A percentile compares a stretch with the other conserved stretches of the same genome.
These are phyloP conservation scores for Eucera pruinosa DNA, from an alignment of 2,888 invertebrate species.

Conservation along the genomic window DNA sequence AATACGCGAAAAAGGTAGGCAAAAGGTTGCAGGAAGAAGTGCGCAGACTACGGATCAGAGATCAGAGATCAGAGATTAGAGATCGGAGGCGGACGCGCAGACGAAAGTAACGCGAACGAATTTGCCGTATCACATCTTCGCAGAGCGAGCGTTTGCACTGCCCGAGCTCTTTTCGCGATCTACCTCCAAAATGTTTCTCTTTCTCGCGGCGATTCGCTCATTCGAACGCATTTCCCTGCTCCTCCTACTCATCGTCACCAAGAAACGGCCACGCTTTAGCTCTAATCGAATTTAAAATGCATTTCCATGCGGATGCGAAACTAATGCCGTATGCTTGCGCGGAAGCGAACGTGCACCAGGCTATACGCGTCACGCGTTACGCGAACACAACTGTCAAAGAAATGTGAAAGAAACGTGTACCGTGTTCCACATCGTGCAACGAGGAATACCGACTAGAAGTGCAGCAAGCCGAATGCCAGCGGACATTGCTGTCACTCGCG, in stretches of 20 bases:
- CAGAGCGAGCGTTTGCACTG: neutral
- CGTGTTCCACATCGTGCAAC: conserved; percentile 3
- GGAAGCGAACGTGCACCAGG: neutral
- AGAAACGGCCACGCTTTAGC: conserved; percentile 9
- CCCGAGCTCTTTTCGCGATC: neutral
- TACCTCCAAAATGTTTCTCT: neutral
- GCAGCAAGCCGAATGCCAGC: neutral
- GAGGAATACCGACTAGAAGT: neutral
- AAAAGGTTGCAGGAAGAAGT: too few relatives aligned
- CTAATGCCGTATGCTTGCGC: conserved; percentile 1
- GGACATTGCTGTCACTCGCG: conserved; percentile 41
- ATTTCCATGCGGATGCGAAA: conserved; percentile 8
- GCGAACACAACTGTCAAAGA: neutral
- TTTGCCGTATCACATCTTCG: conserved; percentile 5
- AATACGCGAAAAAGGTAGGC: too few relatives aligned
- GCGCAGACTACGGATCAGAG: too few relatives aligned
- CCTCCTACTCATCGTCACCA: neutral
- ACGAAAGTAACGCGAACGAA: neutral
- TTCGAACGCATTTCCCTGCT: conserved; percentile 14
- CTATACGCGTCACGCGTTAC: neutral
- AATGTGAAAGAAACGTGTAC: neutral
- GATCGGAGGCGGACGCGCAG: too few relatives aligned
- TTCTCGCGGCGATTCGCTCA: neutral
- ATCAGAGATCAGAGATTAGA: too few relatives aligned
- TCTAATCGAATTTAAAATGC: conserved; percentile 3